These are phyloP conservation scores for Phylloscopus whistleri DNA, from an alignment of 2,113 vertebrate genomes.

Conservation along the genomic window DNA sequence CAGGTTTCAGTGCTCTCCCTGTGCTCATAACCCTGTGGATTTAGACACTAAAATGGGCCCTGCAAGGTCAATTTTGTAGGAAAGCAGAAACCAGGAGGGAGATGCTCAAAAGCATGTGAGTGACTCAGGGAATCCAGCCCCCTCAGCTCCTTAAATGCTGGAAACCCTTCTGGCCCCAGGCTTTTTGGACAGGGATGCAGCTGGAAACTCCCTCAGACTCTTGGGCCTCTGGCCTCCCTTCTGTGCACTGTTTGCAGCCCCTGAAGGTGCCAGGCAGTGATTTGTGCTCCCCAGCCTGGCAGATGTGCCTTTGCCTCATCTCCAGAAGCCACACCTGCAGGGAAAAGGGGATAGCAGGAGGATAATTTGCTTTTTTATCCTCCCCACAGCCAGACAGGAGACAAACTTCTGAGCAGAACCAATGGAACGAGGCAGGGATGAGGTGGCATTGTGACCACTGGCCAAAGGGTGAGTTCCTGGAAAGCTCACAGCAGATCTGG, in stretches of 20 bases:
- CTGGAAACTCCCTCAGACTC: neutral
- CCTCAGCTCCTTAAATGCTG: neutral
- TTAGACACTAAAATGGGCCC: neutral
- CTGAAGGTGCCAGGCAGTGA: neutral
- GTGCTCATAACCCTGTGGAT: neutral
- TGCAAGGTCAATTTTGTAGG: neutral
- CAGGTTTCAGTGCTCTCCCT: neutral
- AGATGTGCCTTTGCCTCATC: neutral
- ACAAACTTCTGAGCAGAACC: neutral
- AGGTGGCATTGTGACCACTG: accelerated
- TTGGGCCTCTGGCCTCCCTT: neutral
- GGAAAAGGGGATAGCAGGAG: neutral
- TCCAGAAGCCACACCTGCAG: neutral
- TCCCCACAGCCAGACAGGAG: neutral
- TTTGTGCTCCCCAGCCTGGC: neutral
- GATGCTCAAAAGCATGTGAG: neutral
- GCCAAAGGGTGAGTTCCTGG: neutral
- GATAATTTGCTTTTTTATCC: neutral
- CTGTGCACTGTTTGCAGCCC: neutral
- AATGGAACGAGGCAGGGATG: too few species aligned
- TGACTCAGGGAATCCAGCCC: neutral
- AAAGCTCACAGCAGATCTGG: neutral
- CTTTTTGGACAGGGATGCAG: neutral
- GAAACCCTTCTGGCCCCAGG: neutral
- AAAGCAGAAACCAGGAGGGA: neutral